phyloP scores from a whole-genome alignment of 2,888 invertebrate species.

The Drosophila pegasa region DNA sequence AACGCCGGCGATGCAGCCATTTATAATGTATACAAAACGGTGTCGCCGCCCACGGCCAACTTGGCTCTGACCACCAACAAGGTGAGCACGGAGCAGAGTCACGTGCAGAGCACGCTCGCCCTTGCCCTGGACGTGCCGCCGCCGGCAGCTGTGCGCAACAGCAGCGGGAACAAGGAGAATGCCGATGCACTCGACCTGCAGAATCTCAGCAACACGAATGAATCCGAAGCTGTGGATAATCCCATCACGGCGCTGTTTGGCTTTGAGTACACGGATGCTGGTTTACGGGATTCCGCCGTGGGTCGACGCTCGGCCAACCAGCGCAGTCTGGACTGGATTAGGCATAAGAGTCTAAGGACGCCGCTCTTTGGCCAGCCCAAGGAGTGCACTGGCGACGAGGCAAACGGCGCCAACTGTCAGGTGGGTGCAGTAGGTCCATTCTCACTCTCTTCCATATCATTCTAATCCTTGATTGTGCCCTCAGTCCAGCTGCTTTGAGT shows the following conservation, averaged over 20 bases:
- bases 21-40: constrained; percentile 77
- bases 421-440: constrained; percentile 72
- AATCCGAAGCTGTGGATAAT: constrained; percentile 83
- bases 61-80: constrained; percentile 76
- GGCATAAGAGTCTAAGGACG: constrained; percentile 62
- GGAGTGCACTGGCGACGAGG: constrained; percentile 84
- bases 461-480: neutral
- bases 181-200: constrained; percentile 80
- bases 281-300: constrained; percentile 68
- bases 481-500: constrained; percentile 83
- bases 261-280: constrained; percentile 65
- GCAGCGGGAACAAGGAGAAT: constrained; percentile 69
- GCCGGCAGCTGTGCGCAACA: constrained; percentile 66
- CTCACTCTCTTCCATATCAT: neutral
- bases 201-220: constrained; percentile 81
- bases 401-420: constrained; percentile 85
- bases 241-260: constrained; percentile 70
- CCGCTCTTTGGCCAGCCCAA: constrained; percentile 84
- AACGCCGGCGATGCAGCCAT: constrained; percentile 76
- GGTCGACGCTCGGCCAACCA: constrained; percentile 72
- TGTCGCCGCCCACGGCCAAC: constrained; percentile 78
- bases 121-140: constrained; percentile 70
- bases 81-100: constrained; percentile 67
- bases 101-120: constrained; percentile 44
- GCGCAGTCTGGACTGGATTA: constrained; percentile 68